Base-by-base conservation (phyloP, 2,113 vertebrate species). In the Probosciger aterrimus region DNA sequence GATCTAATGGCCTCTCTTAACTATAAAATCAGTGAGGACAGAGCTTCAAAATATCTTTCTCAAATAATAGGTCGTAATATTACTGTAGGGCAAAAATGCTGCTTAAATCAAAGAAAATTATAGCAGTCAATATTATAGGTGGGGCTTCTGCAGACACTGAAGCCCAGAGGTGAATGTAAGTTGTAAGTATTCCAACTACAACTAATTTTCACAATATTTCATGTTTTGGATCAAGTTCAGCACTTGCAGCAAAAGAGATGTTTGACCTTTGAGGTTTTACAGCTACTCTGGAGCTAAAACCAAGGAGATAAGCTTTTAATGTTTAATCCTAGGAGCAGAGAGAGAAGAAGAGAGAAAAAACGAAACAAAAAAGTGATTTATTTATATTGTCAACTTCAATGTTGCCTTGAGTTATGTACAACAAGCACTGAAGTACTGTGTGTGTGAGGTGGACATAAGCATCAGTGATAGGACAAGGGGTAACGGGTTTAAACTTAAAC, bases 61-160 rank as follows among this genome's bases (percentile, higher is more conserved):
- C 20, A 65, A 92, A 82, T 94, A 94, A 88, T 87, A 84, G 43
- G 24, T 84, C 57, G 79, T 88, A 89, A 89, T 89, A 84, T 76
- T 80, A 84, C 57, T 76, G n/a, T 52, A 57, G 77, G 57, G 73
- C 39, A 91, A 82, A 94, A 94, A 71, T 71, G 12, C 24, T 91
- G 57, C 69, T 46, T 92, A 92, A 88, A 88, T 96, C 33, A 88
- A 86, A 80, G 33, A 93, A 92, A 94, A 91, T 96, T 73, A 55
- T 49, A 67, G 62, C 82, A 65, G 86, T 83, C 47, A 39, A 49
- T 92, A 57, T 73, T 86, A 73, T 41, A 82, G 62, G 53, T 79
- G 63, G 70, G 30, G 23, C 23, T 87, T 88, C 52, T 82, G 37
- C 19, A 76, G 86, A 24, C 65, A 83, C 30, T 85, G 83, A 78